phyloP scores from a whole-genome alignment of 2,888 invertebrate species.

The Drosophila anceps region DNA sequence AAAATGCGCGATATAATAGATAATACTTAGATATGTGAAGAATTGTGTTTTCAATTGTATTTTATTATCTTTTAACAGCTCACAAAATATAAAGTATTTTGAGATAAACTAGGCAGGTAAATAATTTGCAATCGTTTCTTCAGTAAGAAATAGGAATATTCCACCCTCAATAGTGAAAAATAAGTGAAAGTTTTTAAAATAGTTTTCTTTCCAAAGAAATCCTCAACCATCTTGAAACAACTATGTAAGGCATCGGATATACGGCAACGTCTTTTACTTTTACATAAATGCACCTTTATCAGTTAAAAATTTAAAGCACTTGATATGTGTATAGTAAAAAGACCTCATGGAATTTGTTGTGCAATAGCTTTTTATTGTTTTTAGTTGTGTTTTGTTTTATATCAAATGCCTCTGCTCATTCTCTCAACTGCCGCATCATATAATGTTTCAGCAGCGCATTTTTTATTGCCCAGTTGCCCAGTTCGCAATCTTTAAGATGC shows the following conservation, averaged over 20 bases:
- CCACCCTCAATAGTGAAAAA: too few species aligned
- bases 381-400: neutral
- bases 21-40: too few species aligned
- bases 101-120: neutral
- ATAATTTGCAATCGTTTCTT: too few species aligned
- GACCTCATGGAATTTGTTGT: constrained; percentile 15
- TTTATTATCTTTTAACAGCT: neutral
- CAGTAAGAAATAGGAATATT: too few species aligned
- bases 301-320: neutral
- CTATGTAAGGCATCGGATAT: neutral
- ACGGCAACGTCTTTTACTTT: neutral
- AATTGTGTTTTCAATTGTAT: neutral
- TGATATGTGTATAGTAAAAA: neutral
- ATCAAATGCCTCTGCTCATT: neutral
- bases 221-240: neutral
- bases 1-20: neutral
- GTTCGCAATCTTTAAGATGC: constrained; percentile 42
- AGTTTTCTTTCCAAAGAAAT: neutral
- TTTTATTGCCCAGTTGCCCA: constrained; percentile 31
- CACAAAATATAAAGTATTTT: neutral
- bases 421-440: constrained; percentile 12
- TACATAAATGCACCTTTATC: neutral
- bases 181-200: too few species aligned
- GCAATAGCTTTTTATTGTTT: constrained; percentile 7
- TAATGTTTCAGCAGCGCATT: constrained; percentile 28